phyloP scores from a whole-genome alignment of 2,888 invertebrate species.

The Eudasyphora cyanicolor region DNA sequence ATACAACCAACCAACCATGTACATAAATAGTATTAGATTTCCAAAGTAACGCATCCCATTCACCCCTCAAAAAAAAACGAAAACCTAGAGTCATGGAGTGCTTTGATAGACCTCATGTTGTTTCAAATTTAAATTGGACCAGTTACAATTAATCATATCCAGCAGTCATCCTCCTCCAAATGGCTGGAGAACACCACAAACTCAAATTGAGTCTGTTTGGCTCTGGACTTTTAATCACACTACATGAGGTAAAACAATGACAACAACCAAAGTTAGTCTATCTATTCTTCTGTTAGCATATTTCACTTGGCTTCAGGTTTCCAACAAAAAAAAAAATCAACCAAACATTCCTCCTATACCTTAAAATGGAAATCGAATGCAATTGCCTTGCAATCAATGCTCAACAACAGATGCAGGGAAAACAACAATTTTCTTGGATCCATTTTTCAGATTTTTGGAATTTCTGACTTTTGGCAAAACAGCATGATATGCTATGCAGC shows the following conservation, averaged over 20 bases:
- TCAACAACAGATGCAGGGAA: slow-evolving; percentile 40
- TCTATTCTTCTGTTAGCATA: not conserved
- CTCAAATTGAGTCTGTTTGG: not conserved
- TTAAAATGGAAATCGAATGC: slow-evolving; percentile 30
- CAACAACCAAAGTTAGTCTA: slow-evolving; percentile 15
- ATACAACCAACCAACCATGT: not conserved
- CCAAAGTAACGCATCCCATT: not conserved
- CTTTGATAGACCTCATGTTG: slow-evolving; percentile 24
- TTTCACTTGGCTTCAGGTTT: not conserved
- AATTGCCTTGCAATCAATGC: not conserved
- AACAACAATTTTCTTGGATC: slow-evolving; percentile 35
- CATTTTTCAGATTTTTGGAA: not conserved
- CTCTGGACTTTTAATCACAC: slow-evolving; percentile 20
- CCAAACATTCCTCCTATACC: not conserved
- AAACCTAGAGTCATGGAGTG: not conserved
- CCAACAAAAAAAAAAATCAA: slow-evolving; percentile 14
- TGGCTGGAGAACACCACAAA: not conserved
- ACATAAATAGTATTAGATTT: not conserved
- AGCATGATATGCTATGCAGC: slow-evolving; percentile 3
- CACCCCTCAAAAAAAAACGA: not conserved
- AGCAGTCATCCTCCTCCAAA: not conserved
- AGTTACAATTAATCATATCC: slow-evolving; percentile 54
- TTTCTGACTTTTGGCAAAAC: slow-evolving; percentile 57
- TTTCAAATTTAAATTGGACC: slow-evolving; percentile 39
- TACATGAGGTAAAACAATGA: slow-evolving; percentile 57